A percentile compares a stretch with the other conserved stretches of the same genome.
These are phyloP conservation scores for Moxostoma hubbsi DNA, from an alignment of 2,797 vertebrate genomes.

Conservation along the genomic window DNA sequence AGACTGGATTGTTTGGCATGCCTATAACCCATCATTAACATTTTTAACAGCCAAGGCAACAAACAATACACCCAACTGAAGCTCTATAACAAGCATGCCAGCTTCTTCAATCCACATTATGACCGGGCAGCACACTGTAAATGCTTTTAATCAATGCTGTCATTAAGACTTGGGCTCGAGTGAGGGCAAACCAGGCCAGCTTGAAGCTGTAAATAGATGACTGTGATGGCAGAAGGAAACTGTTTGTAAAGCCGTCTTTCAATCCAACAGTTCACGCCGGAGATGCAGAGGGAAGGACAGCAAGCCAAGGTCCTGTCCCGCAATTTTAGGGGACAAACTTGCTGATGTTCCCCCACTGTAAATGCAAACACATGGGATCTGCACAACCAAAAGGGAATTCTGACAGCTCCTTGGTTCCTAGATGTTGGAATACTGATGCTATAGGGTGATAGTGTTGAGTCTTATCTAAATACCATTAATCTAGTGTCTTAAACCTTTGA, in stretches of 20 bases:
- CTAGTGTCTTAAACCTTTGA: background rate
- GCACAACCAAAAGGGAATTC: conserved; percentile 17
- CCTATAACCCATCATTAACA: conserved; percentile 32
- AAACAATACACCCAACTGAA: background rate
- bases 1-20: conserved; percentile 13
- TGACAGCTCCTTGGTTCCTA: conserved; percentile 6
- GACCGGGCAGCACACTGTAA: conserved; percentile 32
- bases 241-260: conserved; percentile 28
- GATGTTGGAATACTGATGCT: conserved; percentile 13
- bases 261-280: conserved; percentile 20
- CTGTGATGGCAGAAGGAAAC: conserved; percentile 37
- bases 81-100: conserved; percentile 33
- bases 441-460: background rate
- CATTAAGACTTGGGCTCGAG: conserved; percentile 38
- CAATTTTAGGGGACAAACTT: conserved; percentile 27
- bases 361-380: background rate
- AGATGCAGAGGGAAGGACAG: conserved; percentile 11
- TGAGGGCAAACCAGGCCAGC: conserved; percentile 31
- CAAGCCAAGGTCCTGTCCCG: conserved; percentile 40
- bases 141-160: conserved; percentile 47
- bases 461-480: conserved; percentile 13
- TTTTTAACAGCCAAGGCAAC: conserved; percentile 32
- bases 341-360: conserved; percentile 24
- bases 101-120: conserved; percentile 36
- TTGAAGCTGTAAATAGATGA: conserved; percentile 42